Evolutionary conservation across 2,888 invertebrate species (phyloP), one percentile per base, ranked within the genome.

Genomic region (Eupithecia abbreviata): DNA sequence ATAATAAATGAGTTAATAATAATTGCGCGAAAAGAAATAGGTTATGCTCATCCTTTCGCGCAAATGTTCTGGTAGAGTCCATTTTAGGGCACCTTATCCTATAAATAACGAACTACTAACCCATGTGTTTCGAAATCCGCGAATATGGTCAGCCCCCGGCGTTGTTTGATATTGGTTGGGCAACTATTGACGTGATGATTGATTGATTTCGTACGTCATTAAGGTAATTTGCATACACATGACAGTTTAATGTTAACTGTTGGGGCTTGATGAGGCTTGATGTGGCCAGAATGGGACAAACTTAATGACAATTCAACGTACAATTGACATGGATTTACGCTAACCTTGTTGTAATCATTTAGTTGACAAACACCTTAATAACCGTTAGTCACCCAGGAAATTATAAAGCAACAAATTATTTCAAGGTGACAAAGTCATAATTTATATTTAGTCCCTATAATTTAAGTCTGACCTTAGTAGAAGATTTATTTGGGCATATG

Each of bases 121-220:
- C 55, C 55, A 9, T 65, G 42, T 70, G 71, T 78, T 75, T 75
- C 73, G 75, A 71, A 78, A 73, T n/a, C 6, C 65, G 75, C 68
- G 73, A 71, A 68, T 73, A 75, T 72, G 66, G 72, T 68, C 49
- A 51, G 73, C 75, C 71, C 70, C 45, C 47, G 13, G 75, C 73
- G 72, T 73, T 76, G 73, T 70, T 73, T 71, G 75, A 58, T 47
- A 67, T 75, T 18, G 62, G 67, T 78, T 80, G 72, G 58, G 78
- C 74, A 81, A 78, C 74, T 66, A 77, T 77, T 70, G 79, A 80
- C 78, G 74, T 75, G 47, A 74, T 81, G 81, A 80, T 78, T 79
- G 77, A 79, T 81, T 78, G 74, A 78, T 71, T 79, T 77, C 72
- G 49, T 71, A 15, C 45, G 69, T 79, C 74, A 78, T 81, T 79